Evolutionary conservation across 37 sponge, comb jelly and placozoan species (phyloP), one percentile per base, ranked within the genome.

Genomic region (Axinella damicornis): DNA sequence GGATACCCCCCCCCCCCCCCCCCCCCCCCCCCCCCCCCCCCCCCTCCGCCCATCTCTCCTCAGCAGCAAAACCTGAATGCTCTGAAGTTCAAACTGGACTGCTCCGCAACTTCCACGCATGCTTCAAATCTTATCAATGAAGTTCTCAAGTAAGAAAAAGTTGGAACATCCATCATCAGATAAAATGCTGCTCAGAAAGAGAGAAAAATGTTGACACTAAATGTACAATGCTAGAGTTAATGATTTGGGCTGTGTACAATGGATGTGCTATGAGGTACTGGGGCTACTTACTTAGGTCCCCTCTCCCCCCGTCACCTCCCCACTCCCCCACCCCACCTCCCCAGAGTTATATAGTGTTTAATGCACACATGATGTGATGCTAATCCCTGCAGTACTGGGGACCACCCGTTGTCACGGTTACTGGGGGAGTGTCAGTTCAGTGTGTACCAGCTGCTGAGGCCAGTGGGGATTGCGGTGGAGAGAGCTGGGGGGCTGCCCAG

Each of bases 361-460:
- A 12, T 18, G 21, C n/a, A 12, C 65, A 68, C 52, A 41, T 73
- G n/a, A 15, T 82, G 55, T 18, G 28, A 31, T 16, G 41, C 12
- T 40, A 66, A 32, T 31, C 54, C 25, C 65, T 80, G 38, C 62
- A 95, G 95, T 19, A 73, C 67, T 25, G 37, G 60, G 13, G 90
- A 95, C 38, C 96, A 95, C 57, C 96, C 96, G 16, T 69, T 95
- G 39, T 41, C 74, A 25, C 77, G 80, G 20, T 89, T 88, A 27
- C 80, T 95, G 41, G 96, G 87, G 0, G 88, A 87, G 73, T 80
- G 74, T 37, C 96, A 95, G 77, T 87, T 75, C 68, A 60, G 46
- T 18, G 70, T 95, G 12, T 85, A 67, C 34, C 71, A 77, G 67
- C n/a, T 74, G 40, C 72, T 95, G 24, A 71, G 71, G 57, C 73